Conservation (phyloP, 2,797 vertebrate species). For the Ptychadena robeensis region DNA sequence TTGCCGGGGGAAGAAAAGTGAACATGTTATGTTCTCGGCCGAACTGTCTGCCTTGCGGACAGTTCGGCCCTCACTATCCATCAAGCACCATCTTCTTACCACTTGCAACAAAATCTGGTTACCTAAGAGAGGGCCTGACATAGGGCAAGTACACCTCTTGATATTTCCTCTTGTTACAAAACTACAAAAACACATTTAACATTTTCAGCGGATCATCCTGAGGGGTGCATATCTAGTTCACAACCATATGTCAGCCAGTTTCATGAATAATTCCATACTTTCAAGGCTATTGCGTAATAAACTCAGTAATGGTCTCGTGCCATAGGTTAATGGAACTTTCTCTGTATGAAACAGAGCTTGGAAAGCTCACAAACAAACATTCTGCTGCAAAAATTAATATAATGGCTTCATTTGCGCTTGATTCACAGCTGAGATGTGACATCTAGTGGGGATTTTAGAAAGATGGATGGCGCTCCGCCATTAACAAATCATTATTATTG, state of each 20-base stretch:
- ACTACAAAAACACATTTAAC: background rate
- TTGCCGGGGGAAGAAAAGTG: no score
- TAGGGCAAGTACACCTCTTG: no score
- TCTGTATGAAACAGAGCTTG: constrained; percentile 18
- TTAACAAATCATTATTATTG: constrained; percentile 49
- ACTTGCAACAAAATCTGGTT: no score
- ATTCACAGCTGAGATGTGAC: constrained; percentile 53
- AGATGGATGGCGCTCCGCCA: constrained; percentile 20
- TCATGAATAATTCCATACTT: constrained; percentile 1
- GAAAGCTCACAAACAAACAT: constrained; percentile 28
- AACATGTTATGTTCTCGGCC: no score
- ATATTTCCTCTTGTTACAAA: background rate
- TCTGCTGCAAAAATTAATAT: constrained; percentile 49
- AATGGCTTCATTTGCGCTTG: constrained; percentile 44
- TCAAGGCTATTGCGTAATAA: constrained; percentile 20
- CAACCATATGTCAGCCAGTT: background rate
- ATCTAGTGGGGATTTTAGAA: constrained; percentile 51
- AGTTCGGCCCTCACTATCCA: no score
- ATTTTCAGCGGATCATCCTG: background rate
- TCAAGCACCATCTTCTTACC: background rate
- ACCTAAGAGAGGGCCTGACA: no score
- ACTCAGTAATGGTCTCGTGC: constrained; percentile 25
- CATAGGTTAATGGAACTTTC: constrained; percentile 40
- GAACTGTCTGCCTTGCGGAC: no score
- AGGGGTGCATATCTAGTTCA: background rate